Evolutionary conservation across 2,888 invertebrate genomes (phyloP).

Genomic region (Tupiocoris notatus): DNA sequence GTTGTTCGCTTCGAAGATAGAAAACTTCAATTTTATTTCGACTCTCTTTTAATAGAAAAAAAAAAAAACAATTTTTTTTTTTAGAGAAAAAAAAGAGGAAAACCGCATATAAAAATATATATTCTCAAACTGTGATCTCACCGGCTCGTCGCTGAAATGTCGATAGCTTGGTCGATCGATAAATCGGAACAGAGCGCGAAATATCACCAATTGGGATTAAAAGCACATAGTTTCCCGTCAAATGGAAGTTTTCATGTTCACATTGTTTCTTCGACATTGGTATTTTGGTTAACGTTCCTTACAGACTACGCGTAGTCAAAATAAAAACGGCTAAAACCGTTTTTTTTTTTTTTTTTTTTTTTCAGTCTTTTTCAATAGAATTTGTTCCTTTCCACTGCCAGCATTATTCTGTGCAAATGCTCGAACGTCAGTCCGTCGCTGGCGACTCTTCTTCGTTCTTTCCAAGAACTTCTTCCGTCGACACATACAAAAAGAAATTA

Average conservation of each 20-base stretch:
- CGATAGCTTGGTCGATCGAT: background rate
- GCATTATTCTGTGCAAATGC: no score
- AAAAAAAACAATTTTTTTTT: no score
- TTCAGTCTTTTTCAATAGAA: background rate
- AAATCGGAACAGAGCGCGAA: background rate
- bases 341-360: no score
- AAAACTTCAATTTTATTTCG: background rate
- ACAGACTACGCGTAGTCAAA: background rate
- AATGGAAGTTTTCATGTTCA: background rate
- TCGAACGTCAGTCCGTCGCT: background rate
- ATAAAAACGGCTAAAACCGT: background rate
- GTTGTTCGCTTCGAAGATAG: background rate
- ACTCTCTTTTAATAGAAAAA: background rate
- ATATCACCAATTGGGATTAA: background rate
- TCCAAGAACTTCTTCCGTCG: background rate
- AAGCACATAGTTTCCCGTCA: background rate
- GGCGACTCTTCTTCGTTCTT: background rate
- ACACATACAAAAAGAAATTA: background rate
- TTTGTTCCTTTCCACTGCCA: no score
- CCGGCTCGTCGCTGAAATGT: background rate
- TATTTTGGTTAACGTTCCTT: background rate
- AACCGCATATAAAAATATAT: background rate
- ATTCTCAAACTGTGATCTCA: background rate
- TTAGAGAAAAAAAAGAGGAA: no score
- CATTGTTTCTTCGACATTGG: background rate